Evolutionary conservation across 1,140 invertebrate genomes (phyloP).

Genomic region (Phymorhynchus buccinoides): DNA sequence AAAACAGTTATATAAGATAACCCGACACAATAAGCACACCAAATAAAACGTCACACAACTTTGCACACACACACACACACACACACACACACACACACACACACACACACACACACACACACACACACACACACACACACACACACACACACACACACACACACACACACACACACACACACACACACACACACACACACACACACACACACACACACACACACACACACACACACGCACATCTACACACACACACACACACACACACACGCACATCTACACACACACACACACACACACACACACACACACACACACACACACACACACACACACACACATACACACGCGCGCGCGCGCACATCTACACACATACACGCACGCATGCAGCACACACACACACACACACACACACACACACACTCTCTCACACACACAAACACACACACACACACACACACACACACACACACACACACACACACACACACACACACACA

Average conservation of each 20-base stretch:
- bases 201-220: slow-evolving; percentile 9
- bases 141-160: background rate
- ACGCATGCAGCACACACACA: background rate
- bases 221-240: background rate
- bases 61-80: background rate
- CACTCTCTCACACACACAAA: background rate
- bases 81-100: slow-evolving; percentile 17
- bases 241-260: background rate
- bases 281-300: background rate
- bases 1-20: no score
- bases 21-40: no score
- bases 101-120: no score
- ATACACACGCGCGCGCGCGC: background rate
- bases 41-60: no score
- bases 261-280: background rate
- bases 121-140: slow-evolving; percentile 15
- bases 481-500: no score
- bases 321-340: background rate
- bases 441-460: background rate
- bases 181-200: background rate
- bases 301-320: background rate
- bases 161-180: background rate
- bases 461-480: background rate
- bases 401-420: background rate
- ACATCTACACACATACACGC: background rate